Evolutionary conservation across 2,888 invertebrate species (phyloP).

Genomic region (Perizoma flavofasciatum): DNA sequence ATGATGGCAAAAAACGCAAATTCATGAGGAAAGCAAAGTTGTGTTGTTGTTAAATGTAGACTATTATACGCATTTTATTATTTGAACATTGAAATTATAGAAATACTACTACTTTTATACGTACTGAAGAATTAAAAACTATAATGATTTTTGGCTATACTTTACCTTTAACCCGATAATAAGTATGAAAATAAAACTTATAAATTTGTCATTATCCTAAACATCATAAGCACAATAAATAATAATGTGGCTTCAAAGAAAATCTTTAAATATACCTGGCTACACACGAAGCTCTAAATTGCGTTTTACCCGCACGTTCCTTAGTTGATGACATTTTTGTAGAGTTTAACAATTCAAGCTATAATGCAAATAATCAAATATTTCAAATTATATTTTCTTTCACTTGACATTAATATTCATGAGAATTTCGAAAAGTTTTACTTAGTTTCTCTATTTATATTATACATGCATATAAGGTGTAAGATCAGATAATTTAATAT

Average conservation of each 20-base stretch:
- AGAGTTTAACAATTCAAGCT: slow-evolving; percentile 2
- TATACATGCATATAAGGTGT: background rate
- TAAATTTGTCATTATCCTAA: background rate
- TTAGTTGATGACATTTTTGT: slow-evolving; percentile 11
- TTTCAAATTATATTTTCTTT: slow-evolving; percentile 3
- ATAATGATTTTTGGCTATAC: too few species aligned
- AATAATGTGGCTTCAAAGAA: slow-evolving; percentile 8
- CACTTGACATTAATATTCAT: slow-evolving; percentile 2
- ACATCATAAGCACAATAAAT: background rate
- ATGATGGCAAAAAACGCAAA: slow-evolving; percentile 46
- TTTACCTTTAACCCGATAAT: too few species aligned
- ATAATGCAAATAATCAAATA: slow-evolving; percentile 8
- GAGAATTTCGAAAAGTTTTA: slow-evolving; percentile 1
- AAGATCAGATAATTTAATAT: slow-evolving; percentile 12
- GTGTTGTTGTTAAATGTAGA: too few species aligned
- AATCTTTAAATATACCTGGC: slow-evolving; percentile 4
- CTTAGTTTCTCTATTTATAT: slow-evolving; percentile 11
- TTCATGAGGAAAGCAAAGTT: too few species aligned
- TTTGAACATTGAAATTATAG: too few species aligned
- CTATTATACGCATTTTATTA: too few species aligned
- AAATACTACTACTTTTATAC: too few species aligned
- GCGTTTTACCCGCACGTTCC: background rate
- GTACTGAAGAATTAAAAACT: too few species aligned
- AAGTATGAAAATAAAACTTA: too few species aligned
- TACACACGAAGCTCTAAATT: slow-evolving; percentile 5